Percentiles rank a stretch among this genome's conserved stretches.
These are phyloP conservation scores for Galago senegalensis DNA, from an alignment of 2,797 vertebrate genomes.

Conservation along the genomic window DNA sequence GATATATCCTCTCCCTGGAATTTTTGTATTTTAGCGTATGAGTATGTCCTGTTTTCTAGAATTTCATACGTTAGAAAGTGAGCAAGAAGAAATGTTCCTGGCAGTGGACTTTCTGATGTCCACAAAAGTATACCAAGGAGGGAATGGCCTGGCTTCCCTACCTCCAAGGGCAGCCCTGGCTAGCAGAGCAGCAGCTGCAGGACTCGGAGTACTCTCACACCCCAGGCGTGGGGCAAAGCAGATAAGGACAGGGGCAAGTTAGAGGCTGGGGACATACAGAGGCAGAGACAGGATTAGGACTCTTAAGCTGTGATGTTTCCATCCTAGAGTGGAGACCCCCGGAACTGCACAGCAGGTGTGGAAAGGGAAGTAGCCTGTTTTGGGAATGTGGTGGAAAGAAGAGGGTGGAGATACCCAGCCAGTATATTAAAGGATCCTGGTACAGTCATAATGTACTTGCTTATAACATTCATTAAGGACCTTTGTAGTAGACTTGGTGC, in stretches of 20 bases:
- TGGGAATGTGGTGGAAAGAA: neutral
- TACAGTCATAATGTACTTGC: neutral
- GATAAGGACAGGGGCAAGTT: neutral
- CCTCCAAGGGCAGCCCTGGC: neutral
- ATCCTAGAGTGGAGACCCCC: neutral
- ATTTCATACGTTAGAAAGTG: neutral
- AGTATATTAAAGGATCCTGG: neutral
- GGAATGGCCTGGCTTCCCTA: too few relatives aligned
- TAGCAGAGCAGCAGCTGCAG: neutral
- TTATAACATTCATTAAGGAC: neutral
- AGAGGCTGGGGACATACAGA: neutral
- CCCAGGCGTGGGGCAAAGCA: neutral
- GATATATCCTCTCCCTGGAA: neutral
- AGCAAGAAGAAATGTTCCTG: neutral
- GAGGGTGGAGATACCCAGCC: neutral
- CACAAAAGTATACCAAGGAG: neutral
- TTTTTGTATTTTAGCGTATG: neutral
- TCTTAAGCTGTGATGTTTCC: neutral
- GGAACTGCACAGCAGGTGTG: neutral
- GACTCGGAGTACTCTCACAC: rapidly evolving
- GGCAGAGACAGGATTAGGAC: neutral
- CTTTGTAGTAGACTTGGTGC: neutral
- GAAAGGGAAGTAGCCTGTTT: neutral
- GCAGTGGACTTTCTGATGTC: neutral
- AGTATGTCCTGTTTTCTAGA: neutral